phyloP scores from a whole-genome alignment of 1,140 invertebrate species.

The Parasteatoda tepidariorum region DNA sequence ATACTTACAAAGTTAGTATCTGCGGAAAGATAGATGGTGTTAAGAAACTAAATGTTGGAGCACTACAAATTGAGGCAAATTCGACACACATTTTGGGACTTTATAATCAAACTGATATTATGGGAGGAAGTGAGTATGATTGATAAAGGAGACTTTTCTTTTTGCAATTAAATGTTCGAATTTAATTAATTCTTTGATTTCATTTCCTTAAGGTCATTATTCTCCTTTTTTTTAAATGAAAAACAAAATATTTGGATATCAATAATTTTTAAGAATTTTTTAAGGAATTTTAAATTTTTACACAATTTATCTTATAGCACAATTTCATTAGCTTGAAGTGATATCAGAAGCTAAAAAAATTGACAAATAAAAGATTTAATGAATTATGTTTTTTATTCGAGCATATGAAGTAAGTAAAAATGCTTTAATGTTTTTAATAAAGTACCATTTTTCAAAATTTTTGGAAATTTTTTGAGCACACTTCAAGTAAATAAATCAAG shows the following conservation, averaged over 20 bases:
- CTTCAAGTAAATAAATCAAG: too few species aligned
- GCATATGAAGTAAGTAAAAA: too few species aligned
- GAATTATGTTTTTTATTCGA: too few species aligned
- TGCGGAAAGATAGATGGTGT: slow-evolving; percentile 16
- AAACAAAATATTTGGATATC: background rate
- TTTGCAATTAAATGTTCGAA: background rate
- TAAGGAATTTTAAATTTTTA: background rate
- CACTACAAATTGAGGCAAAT: background rate
- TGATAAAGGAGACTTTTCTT: background rate
- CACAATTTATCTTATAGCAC: background rate
- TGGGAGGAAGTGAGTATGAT: slow-evolving; percentile 32
- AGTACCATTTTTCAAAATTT: too few species aligned
- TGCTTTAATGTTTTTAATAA: too few species aligned
- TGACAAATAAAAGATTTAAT: too few species aligned
- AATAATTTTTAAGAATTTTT: background rate
- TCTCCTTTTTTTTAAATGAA: background rate
- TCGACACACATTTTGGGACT: background rate
- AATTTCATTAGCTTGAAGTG: too few species aligned
- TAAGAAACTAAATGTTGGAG: background rate
- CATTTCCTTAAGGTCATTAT: background rate
- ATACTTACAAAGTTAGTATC: slow-evolving; percentile 45
- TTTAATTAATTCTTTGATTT: background rate
- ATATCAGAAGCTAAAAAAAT: too few species aligned
- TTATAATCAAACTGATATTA: slow-evolving; percentile 14
- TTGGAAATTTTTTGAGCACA: too few species aligned